phyloP scores from a whole-genome alignment of 2,113 vertebrate species.

The Symphodus melops region DNA sequence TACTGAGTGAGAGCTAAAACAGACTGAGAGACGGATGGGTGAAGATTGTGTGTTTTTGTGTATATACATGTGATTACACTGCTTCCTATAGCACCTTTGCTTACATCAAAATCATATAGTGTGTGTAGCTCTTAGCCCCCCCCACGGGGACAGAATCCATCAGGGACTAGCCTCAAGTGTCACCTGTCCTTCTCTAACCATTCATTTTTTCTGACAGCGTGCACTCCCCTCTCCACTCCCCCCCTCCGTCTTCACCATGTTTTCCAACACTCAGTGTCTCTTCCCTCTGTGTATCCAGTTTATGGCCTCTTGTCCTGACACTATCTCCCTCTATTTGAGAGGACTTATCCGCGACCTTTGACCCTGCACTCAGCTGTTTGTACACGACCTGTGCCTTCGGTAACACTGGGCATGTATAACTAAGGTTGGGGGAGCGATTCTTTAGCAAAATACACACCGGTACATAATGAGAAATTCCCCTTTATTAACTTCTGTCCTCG shows the following conservation, averaged over 20 bases:
- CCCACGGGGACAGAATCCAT: conserved; percentile 67
- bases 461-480: not conserved
- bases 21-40: conserved; percentile 55
- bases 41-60: conserved; percentile 26
- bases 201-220: conserved; percentile 63
- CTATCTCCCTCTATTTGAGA: not conserved
- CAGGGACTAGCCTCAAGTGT: conserved; percentile 62
- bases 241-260: conserved; percentile 7
- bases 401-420: conserved; percentile 1
- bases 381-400: not conserved
- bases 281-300: conserved; percentile 10
- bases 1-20: conserved; percentile 62
- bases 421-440: not conserved
- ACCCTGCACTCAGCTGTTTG: not conserved
- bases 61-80: conserved; percentile 29
- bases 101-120: conserved; percentile 57
- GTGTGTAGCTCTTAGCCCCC: conserved; percentile 49
- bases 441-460: not conserved
- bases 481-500: too few relatives aligned
- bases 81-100: conserved; percentile 52
- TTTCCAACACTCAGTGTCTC: conserved; percentile 21
- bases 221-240: conserved; percentile 17
- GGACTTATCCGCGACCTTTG: conserved; percentile 15
- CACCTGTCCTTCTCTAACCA: conserved; percentile 50
- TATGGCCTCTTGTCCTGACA: conserved; percentile 1